Evolutionary conservation across 1,140 invertebrate species (phyloP), one percentile per base, ranked within the genome.

Genomic region (Drosophila ogumai): DNA sequence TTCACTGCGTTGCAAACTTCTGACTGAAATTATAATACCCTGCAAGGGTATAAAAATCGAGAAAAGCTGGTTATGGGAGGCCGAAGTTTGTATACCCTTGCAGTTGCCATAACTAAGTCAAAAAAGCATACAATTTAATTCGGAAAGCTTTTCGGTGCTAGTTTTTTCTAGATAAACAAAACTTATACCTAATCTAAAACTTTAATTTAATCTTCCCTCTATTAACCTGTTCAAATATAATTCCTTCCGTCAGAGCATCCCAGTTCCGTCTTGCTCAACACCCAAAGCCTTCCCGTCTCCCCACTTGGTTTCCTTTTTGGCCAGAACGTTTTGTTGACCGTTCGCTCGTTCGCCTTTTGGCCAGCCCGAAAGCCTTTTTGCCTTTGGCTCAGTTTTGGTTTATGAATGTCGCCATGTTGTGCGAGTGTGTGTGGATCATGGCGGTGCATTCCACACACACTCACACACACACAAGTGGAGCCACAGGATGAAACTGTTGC

Each of bases 401-500:
- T 88, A 88, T 88, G 84, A 88, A 88, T 88, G 84, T 87, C 84
- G 84, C 85, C 84, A 87, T 87, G 85, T 84, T 71, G 55, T 15
- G 15, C 17, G 10, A 25, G 54, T 52, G 55, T 66, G 50, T 74
- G 67, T 69, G 52, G 36, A 49, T 67, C 67, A 66, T 60, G 57
- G 64, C 74, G 75, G 81, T 40, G 50, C 72, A 88, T 88, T 88
- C 84, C 85, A 69, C 69, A 79, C 58, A 71, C 74, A 64, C 41
- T 22, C 34, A 22, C 44, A 25, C 22, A 28, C 44, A 36, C 25
- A 32, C 36, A 31, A 25, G 3, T 13, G 15, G 9, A 46, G 66
- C 66, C 52, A 88, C 80, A 87, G 84, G 80, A 87, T 87, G 82
- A 87, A 87, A 87, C 82, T 87, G 82, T 87, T 87, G 82, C 82